These are phyloP conservation scores for Lasioglossum morio DNA, from an alignment of 2,888 invertebrate species.

Conservation along the genomic window DNA sequence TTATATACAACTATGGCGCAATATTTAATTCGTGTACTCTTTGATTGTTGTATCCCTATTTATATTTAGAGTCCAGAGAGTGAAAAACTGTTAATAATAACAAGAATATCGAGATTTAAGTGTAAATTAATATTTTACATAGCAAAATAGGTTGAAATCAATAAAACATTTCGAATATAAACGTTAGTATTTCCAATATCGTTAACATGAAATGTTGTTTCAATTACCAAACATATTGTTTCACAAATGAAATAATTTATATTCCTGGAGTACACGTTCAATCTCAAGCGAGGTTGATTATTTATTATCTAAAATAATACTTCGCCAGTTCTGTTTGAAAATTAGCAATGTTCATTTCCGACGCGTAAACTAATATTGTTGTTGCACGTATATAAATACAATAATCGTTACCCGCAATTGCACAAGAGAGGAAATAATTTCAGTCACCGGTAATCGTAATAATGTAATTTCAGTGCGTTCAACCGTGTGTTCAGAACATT, in stretches of 20 bases:
- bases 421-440: neutral
- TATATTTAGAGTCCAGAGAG: neutral
- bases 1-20: no score
- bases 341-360: neutral
- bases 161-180: neutral
- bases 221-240: no score
- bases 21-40: no score
- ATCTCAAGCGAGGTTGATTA: neutral
- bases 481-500: neutral
- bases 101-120: neutral
- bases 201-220: neutral
- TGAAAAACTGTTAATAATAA: neutral
- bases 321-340: neutral
- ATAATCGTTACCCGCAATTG: neutral
- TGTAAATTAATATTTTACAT: neutral
- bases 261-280: no score
- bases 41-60: neutral
- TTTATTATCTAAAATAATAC: neutral
- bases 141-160: neutral
- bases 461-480: neutral
- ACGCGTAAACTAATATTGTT: neutral
- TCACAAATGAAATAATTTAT: no score
- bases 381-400: neutral
- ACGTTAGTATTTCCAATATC: neutral
- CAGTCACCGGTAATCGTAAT: neutral